Evolutionary conservation across 2,888 invertebrate species (phyloP).

Genomic region (Allacma fusca): DNA sequence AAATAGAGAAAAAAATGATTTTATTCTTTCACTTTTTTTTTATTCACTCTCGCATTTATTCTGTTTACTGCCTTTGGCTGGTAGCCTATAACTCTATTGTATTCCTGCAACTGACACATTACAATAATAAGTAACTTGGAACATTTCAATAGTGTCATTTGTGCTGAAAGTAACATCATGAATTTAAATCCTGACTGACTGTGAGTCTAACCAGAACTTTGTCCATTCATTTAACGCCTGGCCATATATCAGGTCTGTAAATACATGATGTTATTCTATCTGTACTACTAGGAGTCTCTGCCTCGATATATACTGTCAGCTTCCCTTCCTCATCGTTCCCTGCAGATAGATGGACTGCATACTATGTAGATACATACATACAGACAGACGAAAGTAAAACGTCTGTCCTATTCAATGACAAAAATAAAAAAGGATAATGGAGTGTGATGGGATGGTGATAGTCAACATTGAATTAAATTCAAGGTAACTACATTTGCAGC

Average conservation of each 20-base stretch:
- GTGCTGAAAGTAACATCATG: neutral
- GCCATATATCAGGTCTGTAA: neutral
- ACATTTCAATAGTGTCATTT: neutral
- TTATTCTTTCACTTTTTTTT: neutral
- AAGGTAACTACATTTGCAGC: neutral
- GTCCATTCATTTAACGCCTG: too few relatives aligned
- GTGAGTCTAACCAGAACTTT: too few relatives aligned
- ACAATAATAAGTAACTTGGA: neutral
- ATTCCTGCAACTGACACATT: neutral
- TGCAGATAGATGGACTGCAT: neutral
- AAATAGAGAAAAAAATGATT: neutral
- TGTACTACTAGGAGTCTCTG: too few relatives aligned
- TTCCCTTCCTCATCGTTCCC: neutral
- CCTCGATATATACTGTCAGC: too few relatives aligned
- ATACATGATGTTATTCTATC: neutral
- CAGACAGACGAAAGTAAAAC: neutral
- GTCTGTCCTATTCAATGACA: neutral
- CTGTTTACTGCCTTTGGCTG: neutral
- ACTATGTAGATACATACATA: neutral
- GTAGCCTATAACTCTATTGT: neutral
- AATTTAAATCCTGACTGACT: neutral
- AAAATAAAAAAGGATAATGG: neutral
- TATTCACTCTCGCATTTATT: neutral
- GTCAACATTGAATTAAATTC: slow-evolving; percentile 9
- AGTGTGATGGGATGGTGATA: neutral